These are phyloP conservation scores for Yoshiicerus persimilis DNA, from an alignment of 1,140 invertebrate species.

Conservation along the genomic window DNA sequence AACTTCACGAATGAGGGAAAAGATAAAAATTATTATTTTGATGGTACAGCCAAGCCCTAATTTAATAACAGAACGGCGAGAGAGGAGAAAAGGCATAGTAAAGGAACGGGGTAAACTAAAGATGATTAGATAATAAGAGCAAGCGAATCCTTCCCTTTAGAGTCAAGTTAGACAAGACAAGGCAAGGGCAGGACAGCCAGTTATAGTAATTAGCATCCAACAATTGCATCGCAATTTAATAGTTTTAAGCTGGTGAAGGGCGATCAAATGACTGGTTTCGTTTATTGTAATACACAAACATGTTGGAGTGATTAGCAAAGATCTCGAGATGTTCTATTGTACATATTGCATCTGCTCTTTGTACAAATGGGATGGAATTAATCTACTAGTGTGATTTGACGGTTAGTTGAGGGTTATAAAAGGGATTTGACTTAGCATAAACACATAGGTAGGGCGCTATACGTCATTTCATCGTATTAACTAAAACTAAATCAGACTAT, in stretches of 20 bases:
- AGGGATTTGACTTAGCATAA: neutral
- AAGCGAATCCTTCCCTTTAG: neutral
- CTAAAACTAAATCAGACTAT: neutral
- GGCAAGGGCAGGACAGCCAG: constrained; percentile 4
- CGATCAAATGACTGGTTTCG: constrained; percentile 13
- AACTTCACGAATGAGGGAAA: neutral
- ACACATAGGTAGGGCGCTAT: neutral
- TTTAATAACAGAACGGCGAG: neutral
- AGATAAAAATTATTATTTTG: neutral
- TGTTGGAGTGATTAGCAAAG: neutral
- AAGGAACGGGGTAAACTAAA: neutral
- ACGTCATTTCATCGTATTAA: neutral
- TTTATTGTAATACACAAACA: neutral
- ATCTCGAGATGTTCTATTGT: neutral
- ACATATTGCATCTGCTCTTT: neutral
- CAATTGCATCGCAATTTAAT: constrained; percentile 4
- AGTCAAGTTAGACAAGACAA: neutral
- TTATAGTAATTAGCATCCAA: constrained; percentile 17
- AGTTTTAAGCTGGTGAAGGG: neutral
- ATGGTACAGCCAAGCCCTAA: neutral
- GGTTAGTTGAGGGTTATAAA: neutral
- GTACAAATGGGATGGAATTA: neutral
- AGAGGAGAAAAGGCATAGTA: neutral
- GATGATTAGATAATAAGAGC: neutral
- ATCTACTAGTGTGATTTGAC: neutral